A percentile compares a stretch with the other conserved stretches of the same genome.
Evolutionary conservation across 2,888 invertebrate species (phyloP).

Genomic region (Drosophila anomalipes): DNA sequence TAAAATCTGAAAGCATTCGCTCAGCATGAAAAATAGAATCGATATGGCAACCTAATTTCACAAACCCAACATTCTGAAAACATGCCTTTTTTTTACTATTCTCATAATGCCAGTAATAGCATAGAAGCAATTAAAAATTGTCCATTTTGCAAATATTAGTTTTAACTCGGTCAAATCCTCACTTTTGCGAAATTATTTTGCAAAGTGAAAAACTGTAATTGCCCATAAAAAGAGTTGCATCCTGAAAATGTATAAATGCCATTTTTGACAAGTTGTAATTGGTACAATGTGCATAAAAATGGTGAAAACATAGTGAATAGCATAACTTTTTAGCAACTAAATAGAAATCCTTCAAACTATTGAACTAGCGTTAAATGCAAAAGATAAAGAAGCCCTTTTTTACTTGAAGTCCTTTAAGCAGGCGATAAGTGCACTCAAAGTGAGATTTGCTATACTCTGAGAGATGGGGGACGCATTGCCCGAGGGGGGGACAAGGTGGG

Average conservation of each 20-base stretch:
- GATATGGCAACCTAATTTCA: too few relatives aligned
- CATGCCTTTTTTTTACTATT: too few relatives aligned
- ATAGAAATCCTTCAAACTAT: neutral
- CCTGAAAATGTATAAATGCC: too few relatives aligned
- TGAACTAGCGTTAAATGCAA: neutral
- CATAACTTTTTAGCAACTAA: neutral
- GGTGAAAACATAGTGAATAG: neutral
- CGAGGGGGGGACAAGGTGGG: neutral
- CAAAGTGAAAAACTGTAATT: neutral
- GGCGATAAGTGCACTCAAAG: conserved; percentile 2
- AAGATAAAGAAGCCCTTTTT: neutral
- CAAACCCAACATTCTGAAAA: too few relatives aligned
- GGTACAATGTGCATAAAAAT: neutral
- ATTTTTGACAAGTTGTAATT: neutral
- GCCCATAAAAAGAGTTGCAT: neutral
- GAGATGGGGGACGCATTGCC: neutral
- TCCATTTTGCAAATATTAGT: neutral
- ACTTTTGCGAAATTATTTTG: too few relatives aligned
- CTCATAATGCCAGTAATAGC: neutral
- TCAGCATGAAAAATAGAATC: neutral
- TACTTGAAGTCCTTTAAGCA: neutral
- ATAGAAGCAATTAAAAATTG: neutral
- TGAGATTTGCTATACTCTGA: neutral
- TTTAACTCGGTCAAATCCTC: neutral
- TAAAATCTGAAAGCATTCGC: neutral